Evolutionary conservation across 1,140 invertebrate genomes (phyloP).

Genomic region (Philopotamus ludificatus): DNA sequence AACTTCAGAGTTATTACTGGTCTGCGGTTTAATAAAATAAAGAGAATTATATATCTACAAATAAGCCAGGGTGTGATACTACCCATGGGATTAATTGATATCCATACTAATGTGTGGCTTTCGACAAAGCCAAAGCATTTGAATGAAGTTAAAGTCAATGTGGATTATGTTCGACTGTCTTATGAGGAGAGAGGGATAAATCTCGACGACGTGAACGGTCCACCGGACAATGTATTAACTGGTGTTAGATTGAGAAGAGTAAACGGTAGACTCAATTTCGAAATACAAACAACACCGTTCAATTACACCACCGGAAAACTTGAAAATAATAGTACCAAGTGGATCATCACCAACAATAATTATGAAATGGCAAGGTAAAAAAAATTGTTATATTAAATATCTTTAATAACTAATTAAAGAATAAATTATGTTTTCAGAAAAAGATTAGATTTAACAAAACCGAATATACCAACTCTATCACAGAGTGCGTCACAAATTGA

Average conservation of each 20-base stretch:
- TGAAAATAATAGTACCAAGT: slow-evolving; percentile 62
- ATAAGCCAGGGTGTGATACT: slow-evolving; percentile 72
- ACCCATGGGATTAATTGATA: slow-evolving; percentile 63
- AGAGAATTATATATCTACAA: slow-evolving; percentile 76
- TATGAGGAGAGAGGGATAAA: slow-evolving; percentile 77
- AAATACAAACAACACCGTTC: slow-evolving; percentile 76
- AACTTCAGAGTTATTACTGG: slow-evolving; percentile 79
- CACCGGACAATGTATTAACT: slow-evolving; percentile 63
- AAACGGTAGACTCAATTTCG: slow-evolving; percentile 79
- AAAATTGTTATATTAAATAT: no score
- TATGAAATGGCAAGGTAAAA: no score
- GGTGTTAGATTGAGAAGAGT: slow-evolving; percentile 71
- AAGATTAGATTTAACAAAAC: no score
- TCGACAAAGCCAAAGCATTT: no score
- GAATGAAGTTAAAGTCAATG: slow-evolving; percentile 41
- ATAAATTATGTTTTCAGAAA: no score
- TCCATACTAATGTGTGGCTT: slow-evolving; percentile 62
- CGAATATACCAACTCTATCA: no score
- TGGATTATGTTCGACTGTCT: slow-evolving; percentile 72
- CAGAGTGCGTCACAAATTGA: no score
- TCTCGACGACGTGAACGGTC: slow-evolving; percentile 72
- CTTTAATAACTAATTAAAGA: no score
- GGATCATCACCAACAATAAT: slow-evolving; percentile 82
- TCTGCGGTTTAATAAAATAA: slow-evolving; percentile 68
- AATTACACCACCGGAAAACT: slow-evolving; percentile 75